Percentiles rank a stretch among this genome's conserved stretches.
Conservation (phyloP, 2,797 vertebrate species). For the Lemur catta region DNA sequence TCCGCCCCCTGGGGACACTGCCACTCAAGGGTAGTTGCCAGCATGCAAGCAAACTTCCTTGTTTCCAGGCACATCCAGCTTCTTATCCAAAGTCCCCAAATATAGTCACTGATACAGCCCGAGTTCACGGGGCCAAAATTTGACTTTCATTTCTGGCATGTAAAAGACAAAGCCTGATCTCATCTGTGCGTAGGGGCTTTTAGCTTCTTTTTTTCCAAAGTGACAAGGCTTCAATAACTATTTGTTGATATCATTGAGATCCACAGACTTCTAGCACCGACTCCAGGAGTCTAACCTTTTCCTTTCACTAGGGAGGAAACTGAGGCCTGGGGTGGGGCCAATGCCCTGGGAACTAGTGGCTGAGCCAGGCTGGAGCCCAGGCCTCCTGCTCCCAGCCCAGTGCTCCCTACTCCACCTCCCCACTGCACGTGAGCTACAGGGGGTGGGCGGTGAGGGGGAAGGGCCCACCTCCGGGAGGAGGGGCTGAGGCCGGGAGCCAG, state of each 20-base stretch:
- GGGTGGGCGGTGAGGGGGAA: neutral
- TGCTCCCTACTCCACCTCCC: rapidly evolving
- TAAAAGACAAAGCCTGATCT: neutral
- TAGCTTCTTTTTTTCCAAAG: neutral
- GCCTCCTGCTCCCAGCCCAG: neutral
- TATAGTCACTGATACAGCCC: neutral
- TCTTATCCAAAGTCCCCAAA: neutral
- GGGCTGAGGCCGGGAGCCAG: neutral
- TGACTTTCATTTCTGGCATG: neutral
- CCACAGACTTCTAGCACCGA: neutral
- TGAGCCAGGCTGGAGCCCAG: neutral
- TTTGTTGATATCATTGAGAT: neutral
- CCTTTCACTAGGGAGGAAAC: neutral
- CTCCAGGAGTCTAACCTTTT: neutral
- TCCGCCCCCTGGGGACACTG: neutral
- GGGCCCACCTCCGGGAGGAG: neutral
- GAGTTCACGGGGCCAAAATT: neutral
- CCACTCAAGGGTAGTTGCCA: neutral
- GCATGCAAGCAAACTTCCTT: neutral
- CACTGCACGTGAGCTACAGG: neutral
- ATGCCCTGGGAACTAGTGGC: neutral
- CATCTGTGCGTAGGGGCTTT: neutral
- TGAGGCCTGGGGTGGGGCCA: rapidly evolving
- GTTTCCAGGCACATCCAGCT: neutral
- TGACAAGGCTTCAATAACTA: neutral